Evolutionary conservation across 2,888 invertebrate genomes (phyloP).

Genomic region (Noctua fimbriata): DNA sequence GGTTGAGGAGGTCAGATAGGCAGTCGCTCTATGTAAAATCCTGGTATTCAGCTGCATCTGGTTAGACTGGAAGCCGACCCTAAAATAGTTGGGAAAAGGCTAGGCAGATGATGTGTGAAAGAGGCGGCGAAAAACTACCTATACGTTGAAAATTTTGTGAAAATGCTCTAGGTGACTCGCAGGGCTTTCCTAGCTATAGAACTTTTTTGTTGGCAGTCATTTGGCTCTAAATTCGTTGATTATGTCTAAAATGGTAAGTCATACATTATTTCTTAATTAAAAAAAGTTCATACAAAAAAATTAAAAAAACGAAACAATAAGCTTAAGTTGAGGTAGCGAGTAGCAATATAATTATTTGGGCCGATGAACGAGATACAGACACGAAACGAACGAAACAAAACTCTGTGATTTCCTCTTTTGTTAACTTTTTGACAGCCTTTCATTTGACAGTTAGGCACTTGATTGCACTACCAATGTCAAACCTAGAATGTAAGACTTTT

Average conservation of each 20-base stretch:
- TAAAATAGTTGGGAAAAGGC: too few species aligned
- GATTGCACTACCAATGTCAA: neutral
- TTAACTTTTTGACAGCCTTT: neutral
- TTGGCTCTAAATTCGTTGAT: neutral
- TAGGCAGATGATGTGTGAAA: neutral
- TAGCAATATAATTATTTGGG: too few species aligned
- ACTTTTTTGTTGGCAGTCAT: neutral
- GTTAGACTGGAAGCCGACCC: too few species aligned
- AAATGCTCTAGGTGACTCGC: neutral
- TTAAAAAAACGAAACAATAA: neutral
- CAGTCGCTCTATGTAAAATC: too few species aligned
- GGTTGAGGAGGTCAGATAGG: too few species aligned
- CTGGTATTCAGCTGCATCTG: too few species aligned
- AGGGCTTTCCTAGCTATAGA: neutral
- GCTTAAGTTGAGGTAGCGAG: neutral
- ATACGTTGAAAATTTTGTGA: neutral
- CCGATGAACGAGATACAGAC: neutral
- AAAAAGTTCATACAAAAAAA: neutral
- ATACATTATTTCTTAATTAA: neutral
- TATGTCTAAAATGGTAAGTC: neutral
- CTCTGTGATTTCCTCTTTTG: neutral
- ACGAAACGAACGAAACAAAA: neutral
- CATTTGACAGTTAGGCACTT: neutral
- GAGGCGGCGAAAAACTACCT: too few species aligned
- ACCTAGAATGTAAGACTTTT: too few species aligned